Conservation (phyloP, 1,140 invertebrate genomes). For the Aphaenogaster ashmeadi region DNA sequence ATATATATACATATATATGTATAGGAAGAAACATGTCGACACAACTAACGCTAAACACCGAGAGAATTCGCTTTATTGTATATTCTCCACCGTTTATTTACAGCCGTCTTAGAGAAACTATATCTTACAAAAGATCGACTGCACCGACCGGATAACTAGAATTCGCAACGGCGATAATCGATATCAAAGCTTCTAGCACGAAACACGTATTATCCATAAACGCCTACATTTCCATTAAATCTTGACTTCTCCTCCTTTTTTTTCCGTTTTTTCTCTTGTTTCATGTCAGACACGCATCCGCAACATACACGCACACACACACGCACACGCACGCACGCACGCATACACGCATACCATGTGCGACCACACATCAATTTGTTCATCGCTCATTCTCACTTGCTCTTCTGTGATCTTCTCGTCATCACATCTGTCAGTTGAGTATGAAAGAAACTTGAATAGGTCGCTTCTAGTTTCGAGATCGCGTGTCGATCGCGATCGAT, state of each 20-base stretch:
- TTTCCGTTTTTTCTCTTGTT: slow-evolving; percentile 21
- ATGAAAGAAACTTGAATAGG: slow-evolving; percentile 66
- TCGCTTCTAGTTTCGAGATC: slow-evolving; percentile 67
- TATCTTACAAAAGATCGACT: slow-evolving; percentile 76
- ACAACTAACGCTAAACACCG: slow-evolving; percentile 85
- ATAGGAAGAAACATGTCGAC: slow-evolving; percentile 86
- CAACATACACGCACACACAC: slow-evolving; percentile 36
- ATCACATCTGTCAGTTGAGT: slow-evolving; percentile 64
- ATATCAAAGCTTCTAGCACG: slow-evolving; percentile 67
- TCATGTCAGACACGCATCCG: slow-evolving; percentile 13
- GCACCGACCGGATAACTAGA: slow-evolving; percentile 57
- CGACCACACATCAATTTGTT: slow-evolving; percentile 1
- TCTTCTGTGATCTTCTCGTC: slow-evolving; percentile 34
- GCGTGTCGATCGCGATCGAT: slow-evolving; percentile 62
- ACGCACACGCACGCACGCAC: slow-evolving; percentile 27
- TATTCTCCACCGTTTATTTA: slow-evolving; percentile 75
- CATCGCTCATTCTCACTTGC: slow-evolving; percentile 17
- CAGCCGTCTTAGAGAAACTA: slow-evolving; percentile 76
- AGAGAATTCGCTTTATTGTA: slow-evolving; percentile 77
- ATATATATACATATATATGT: slow-evolving; percentile 82
- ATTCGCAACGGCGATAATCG: slow-evolving; percentile 62
- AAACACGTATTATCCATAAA: slow-evolving; percentile 71
- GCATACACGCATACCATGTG: not conserved
- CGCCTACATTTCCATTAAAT: slow-evolving; percentile 39
- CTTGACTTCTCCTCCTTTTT: slow-evolving; percentile 39